Percentiles rank a stretch among this genome's conserved stretches.
phyloP scores from a whole-genome alignment of 2,888 invertebrate genomes.

The Epistrophella euchroma region DNA sequence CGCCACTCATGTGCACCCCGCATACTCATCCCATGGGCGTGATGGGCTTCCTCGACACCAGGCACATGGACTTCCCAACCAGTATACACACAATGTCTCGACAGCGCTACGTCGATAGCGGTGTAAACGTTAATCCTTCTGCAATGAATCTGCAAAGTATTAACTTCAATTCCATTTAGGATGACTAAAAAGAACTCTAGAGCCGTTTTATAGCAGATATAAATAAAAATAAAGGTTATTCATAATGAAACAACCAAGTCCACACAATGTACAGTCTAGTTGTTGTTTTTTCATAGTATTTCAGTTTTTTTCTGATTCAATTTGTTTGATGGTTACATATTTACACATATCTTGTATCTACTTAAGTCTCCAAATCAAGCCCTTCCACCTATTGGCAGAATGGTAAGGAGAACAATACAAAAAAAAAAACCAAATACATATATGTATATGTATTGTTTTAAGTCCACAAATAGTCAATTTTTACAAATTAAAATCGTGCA shows the following conservation, averaged over 20 bases:
- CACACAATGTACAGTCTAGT: constrained; percentile 74
- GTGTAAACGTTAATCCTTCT: constrained; percentile 85
- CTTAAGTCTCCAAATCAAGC: constrained; percentile 29
- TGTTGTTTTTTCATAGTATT: constrained; percentile 52
- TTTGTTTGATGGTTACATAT: constrained; percentile 43
- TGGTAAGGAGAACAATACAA: constrained; percentile 41
- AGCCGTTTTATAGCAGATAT: constrained; percentile 48
- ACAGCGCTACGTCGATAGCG: constrained; percentile 83
- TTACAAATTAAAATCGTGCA: constrained; percentile 65
- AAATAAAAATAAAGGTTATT: constrained; percentile 59
- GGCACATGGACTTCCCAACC: constrained; percentile 88
- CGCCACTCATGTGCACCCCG: constrained; percentile 87
- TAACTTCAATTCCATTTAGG: constrained; percentile 91
- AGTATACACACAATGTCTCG: constrained; percentile 86
- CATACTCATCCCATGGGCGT: constrained; percentile 87
- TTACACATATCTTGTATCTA: constrained; percentile 42
- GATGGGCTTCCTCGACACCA: constrained; percentile 89
- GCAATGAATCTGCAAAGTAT: constrained; percentile 90
- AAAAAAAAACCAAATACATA: constrained; percentile 23
- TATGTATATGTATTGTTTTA: constrained; percentile 41
- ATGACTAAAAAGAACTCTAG: constrained; percentile 75
- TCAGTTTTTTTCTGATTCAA: constrained; percentile 29
- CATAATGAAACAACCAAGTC: constrained; percentile 67
- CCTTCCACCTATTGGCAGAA: constrained; percentile 65
- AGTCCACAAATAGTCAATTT: constrained; percentile 72